Conservation (phyloP, 1,140 invertebrate species). For the Nymphalis io region DNA sequence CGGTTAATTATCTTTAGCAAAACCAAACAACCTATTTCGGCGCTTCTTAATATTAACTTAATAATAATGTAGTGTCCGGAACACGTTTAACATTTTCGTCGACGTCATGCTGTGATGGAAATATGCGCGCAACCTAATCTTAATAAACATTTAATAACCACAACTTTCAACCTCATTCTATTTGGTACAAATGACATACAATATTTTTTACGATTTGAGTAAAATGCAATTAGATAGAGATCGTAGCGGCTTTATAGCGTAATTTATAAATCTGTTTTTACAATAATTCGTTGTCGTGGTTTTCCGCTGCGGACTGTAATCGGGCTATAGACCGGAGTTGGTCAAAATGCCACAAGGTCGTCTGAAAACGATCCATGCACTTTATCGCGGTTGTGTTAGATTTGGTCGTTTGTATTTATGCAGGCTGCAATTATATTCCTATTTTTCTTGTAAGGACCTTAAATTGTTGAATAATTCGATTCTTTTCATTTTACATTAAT, state of each 20-base stretch:
- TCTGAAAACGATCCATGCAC: conserved; percentile 33
- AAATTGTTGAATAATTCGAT: no score
- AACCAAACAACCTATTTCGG: no score
- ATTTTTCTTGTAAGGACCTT: not conserved
- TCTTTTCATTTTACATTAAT: no score
- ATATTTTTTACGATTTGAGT: not conserved
- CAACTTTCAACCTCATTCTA: no score
- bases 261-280: conserved; percentile 9
- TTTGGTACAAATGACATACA: no score
- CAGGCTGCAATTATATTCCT: conserved; percentile 34
- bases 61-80: no score
- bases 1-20: no score
- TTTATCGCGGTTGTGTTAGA: conserved; percentile 26
- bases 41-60: no score
- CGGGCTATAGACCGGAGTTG: conserved; percentile 9
- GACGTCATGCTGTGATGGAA: no score
- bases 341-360: conserved; percentile 42
- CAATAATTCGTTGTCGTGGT: not conserved
- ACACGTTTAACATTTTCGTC: no score
- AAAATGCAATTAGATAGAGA: not conserved
- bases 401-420: conserved; percentile 38
- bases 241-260: not conserved
- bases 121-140: no score
- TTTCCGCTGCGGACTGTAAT: conserved; percentile 10
- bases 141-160: no score